Evolutionary conservation across 2,113 vertebrate species (phyloP).

Genomic region (Cephalophus harveyi): DNA sequence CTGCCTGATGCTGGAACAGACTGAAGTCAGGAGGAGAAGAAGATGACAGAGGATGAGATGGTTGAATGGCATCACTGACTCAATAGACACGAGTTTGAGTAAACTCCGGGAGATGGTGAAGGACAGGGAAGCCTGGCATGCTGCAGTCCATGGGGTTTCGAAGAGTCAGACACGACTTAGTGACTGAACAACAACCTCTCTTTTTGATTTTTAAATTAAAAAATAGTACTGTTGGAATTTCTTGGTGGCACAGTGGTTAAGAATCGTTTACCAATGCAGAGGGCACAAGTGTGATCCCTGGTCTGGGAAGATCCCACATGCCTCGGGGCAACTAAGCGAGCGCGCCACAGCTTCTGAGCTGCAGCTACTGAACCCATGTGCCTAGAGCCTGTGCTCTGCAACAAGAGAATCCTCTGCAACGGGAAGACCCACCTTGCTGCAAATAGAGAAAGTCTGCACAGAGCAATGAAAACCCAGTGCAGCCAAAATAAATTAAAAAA

Average conservation of each 20-base stretch:
- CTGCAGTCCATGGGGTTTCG: background rate
- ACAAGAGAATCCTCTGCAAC: background rate
- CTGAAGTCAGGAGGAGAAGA: background rate
- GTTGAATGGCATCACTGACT: background rate
- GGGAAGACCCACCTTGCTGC: accelerated
- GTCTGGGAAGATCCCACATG: background rate
- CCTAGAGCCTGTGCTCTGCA: background rate
- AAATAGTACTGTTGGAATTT: background rate
- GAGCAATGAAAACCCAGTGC: background rate
- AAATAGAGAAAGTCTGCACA: background rate
- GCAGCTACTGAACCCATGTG: background rate
- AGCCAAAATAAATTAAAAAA: background rate
- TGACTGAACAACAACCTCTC: background rate
- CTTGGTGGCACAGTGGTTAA: background rate
- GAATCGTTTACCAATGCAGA: accelerated
- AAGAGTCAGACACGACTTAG: background rate
- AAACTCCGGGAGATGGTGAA: background rate
- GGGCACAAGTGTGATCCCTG: background rate
- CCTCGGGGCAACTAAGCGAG: background rate
- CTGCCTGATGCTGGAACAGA: background rate
- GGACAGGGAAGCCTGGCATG: background rate
- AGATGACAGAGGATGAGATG: background rate
- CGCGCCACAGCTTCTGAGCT: accelerated
- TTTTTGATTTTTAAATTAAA: background rate
- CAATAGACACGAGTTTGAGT: background rate